These are phyloP conservation scores for Lepidothrix coronata DNA, from an alignment of 2,113 vertebrate species.

Conservation along the genomic window DNA sequence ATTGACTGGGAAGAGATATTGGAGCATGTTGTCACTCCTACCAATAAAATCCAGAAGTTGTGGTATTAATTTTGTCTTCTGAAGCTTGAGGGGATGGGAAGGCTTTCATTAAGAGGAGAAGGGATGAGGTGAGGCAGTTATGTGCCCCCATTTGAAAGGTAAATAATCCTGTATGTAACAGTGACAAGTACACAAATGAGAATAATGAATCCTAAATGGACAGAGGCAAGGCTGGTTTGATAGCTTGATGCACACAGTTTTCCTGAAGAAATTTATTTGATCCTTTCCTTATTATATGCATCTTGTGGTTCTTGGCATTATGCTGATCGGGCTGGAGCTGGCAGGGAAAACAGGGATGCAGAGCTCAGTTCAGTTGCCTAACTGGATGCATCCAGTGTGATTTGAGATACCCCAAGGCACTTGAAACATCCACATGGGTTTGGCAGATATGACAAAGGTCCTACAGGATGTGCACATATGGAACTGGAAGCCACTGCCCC, in stretches of 20 bases:
- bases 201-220: neutral
- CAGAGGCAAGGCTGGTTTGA: neutral
- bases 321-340: neutral
- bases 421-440: neutral
- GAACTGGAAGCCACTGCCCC: neutral
- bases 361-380: neutral
- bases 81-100: neutral
- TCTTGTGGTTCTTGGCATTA: neutral
- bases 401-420: neutral
- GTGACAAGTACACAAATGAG: neutral
- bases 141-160: neutral
- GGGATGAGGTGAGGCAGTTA: neutral
- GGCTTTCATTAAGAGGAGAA: neutral
- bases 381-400: neutral
- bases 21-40: neutral
- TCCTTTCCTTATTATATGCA: neutral
- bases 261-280: neutral
- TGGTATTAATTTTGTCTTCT: neutral
- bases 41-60: neutral
- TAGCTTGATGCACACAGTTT: neutral
- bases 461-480: accelerated
- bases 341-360: neutral
- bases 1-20: neutral
- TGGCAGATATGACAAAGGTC: neutral
- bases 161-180: neutral